Percentiles rank a stretch among this genome's conserved stretches.
phyloP scores from a whole-genome alignment of 2,888 invertebrate genomes.

The Epinotia ramella region DNA sequence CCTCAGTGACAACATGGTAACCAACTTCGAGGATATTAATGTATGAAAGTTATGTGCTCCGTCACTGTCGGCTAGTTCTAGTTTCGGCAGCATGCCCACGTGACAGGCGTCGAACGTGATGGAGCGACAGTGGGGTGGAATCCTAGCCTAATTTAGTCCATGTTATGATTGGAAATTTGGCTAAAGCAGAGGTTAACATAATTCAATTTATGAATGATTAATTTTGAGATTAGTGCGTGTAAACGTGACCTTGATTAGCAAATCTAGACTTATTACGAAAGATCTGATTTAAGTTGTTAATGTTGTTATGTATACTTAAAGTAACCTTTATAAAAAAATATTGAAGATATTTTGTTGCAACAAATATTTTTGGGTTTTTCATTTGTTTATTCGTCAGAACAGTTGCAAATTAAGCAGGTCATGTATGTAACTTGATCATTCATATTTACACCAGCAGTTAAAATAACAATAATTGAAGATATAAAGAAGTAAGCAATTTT shows the following conservation, averaged over 20 bases:
- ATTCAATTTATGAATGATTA: not conserved
- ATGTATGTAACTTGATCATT: not conserved
- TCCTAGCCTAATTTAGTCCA: slow-evolving; percentile 13
- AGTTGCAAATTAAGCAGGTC: not conserved
- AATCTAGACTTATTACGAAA: not conserved
- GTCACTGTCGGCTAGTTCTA: slow-evolving; percentile 32
- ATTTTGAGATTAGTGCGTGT: not conserved
- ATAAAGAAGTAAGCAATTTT: not conserved
- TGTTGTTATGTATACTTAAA: not conserved
- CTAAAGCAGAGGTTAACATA: not conserved
- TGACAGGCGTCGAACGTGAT: slow-evolving; percentile 29
- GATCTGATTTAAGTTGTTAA: not conserved
- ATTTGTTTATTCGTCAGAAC: not conserved
- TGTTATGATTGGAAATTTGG: not conserved
- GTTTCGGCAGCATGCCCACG: slow-evolving; percentile 11
- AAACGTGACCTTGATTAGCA: not conserved
- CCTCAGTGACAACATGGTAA: slow-evolving; percentile 21
- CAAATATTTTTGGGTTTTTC: not conserved
- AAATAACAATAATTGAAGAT: not conserved
- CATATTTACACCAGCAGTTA: not conserved
- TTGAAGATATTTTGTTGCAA: not conserved
- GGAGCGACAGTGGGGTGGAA: slow-evolving; percentile 4
- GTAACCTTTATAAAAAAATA: not conserved
- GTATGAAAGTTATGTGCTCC: slow-evolving; percentile 9
- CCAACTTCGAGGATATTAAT: slow-evolving; percentile 8